These are phyloP conservation scores for Liparis tanakae DNA, from an alignment of 2,797 vertebrate species.

Conservation along the genomic window DNA sequence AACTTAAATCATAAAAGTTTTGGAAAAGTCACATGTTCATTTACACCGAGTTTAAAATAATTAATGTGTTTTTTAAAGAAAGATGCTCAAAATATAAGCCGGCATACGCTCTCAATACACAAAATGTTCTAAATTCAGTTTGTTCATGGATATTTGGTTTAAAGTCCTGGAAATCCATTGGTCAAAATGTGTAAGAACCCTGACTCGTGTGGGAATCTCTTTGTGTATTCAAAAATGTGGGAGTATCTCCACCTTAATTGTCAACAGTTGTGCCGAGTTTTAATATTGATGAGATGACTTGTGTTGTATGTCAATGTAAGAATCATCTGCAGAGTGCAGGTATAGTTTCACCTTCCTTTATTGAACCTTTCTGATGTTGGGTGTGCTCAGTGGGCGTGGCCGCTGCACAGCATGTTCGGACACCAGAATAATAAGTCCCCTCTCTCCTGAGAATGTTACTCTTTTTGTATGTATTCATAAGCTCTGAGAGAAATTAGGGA, in stretches of 20 bases:
- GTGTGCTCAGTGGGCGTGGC: slow-evolving; percentile 32
- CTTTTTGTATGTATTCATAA: slow-evolving; percentile 12
- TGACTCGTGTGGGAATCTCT: background rate
- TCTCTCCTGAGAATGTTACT: slow-evolving; percentile 1
- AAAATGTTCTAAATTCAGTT: too few species aligned
- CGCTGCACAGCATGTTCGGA: slow-evolving; percentile 19
- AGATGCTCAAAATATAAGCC: too few species aligned
- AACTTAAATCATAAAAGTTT: too few species aligned
- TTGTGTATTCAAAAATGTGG: background rate
- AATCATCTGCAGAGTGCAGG: too few species aligned
- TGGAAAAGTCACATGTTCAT: too few species aligned
- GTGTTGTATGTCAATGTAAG: background rate
- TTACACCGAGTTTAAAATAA: too few species aligned
- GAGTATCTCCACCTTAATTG: slow-evolving; percentile 18
- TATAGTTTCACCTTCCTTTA: too few species aligned
- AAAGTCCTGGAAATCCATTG: too few species aligned
- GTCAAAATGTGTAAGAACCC: too few species aligned
- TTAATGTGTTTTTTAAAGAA: too few species aligned
- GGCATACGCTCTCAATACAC: too few species aligned
- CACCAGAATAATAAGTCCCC: slow-evolving; percentile 2
- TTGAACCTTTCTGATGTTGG: slow-evolving; percentile 34
- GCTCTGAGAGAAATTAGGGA: background rate
- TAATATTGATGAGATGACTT: background rate
- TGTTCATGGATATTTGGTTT: too few species aligned
- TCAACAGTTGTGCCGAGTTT: background rate